Percentiles rank a stretch among this genome's conserved stretches.
phyloP scores from a whole-genome alignment of 2,888 invertebrate species.

The Panzeria rudis region DNA sequence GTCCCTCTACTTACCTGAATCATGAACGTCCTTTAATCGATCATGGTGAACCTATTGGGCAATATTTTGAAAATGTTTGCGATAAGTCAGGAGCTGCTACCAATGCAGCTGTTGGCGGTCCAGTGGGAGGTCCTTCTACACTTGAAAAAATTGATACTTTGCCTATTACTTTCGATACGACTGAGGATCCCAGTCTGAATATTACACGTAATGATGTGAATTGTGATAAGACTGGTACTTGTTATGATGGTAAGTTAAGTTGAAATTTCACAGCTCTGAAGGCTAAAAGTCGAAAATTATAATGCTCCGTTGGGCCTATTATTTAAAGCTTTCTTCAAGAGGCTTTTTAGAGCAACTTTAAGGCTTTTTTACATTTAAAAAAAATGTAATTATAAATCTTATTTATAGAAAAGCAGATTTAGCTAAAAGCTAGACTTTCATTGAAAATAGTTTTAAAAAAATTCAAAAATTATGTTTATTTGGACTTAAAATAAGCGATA shows the following conservation, averaged over 20 bases:
- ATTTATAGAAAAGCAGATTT: no score
- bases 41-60: slow-evolving; percentile 94
- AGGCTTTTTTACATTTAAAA: no score
- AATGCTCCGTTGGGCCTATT: no score
- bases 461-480: no score
- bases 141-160: slow-evolving; percentile 86
- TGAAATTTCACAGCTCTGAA: neutral
- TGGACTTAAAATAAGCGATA: no score
- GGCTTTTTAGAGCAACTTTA: no score
- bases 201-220: slow-evolving; percentile 91
- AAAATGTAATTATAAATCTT: no score
- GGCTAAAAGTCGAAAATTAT: neutral
- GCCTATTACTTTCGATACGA: slow-evolving; percentile 90
- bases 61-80: slow-evolving; percentile 95
- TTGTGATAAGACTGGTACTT: slow-evolving; percentile 97
- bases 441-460: no score
- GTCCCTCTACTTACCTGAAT: slow-evolving; percentile 95
- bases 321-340: no score
- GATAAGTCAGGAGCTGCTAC: slow-evolving; percentile 85
- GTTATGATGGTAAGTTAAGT: slow-evolving; percentile 92
- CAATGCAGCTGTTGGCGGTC: slow-evolving; percentile 72
- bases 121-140: slow-evolving; percentile 74
- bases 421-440: no score
- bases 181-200: slow-evolving; percentile 89
- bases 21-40: slow-evolving; percentile 95